These are phyloP conservation scores for Mastacembelus armatus DNA, from an alignment of 2,797 vertebrate species.

Conservation along the genomic window DNA sequence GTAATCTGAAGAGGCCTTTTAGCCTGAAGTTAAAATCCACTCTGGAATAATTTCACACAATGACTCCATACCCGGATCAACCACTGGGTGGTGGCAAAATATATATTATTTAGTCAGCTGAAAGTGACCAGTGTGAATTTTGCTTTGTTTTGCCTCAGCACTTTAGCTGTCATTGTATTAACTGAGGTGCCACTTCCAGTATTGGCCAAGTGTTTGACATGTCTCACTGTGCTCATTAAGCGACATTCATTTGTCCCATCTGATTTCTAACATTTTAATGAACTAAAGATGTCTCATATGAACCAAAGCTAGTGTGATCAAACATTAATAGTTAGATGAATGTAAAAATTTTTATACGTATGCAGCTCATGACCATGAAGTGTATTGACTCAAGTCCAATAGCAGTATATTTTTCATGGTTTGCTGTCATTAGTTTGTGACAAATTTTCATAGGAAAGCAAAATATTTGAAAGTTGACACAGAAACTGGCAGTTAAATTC, in stretches of 20 bases:
- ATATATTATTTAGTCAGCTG: constrained; percentile 44
- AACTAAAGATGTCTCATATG: constrained; percentile 75
- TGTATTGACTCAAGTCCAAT: constrained; percentile 1
- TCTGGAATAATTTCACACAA: constrained; percentile 11
- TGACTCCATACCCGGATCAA: neutral
- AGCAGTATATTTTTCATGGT: constrained; percentile 19
- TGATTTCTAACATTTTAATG: constrained; percentile 39
- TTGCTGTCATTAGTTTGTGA: neutral
- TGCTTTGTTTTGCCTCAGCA: constrained; percentile 48
- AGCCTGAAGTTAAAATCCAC: constrained; percentile 5
- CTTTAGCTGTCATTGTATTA: constrained; percentile 42
- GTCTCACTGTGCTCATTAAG: constrained; percentile 46
- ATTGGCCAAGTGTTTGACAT: constrained; percentile 12
- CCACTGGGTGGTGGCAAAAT: constrained; percentile 72
- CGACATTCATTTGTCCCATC: constrained; percentile 24
- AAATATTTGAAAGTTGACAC: no score
- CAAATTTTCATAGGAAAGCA: neutral
- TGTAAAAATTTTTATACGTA: constrained; percentile 63
- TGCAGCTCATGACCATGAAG: constrained; percentile 34
- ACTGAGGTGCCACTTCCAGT: constrained; percentile 27
- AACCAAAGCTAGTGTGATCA: constrained; percentile 76
- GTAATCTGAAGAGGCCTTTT: constrained; percentile 19
- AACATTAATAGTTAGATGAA: constrained; percentile 64
- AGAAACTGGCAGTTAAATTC: no score
- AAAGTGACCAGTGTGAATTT: constrained; percentile 36